Evolutionary conservation across 2,797 vertebrate genomes (phyloP).

Genomic region (Coccyzus lansbergi): DNA sequence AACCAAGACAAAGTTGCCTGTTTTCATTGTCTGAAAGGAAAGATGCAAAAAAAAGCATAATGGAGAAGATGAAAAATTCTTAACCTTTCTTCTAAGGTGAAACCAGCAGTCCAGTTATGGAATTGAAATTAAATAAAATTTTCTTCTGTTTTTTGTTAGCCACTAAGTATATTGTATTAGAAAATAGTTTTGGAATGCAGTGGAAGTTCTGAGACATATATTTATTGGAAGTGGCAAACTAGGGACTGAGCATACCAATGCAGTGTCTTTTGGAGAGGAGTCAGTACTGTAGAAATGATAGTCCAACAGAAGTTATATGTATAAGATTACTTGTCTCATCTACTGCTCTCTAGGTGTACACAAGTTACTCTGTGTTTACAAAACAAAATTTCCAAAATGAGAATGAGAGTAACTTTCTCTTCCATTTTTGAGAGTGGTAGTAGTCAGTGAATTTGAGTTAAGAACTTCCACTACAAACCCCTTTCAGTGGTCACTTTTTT

Average conservation of each 20-base stretch:
- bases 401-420: background rate
- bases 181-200: background rate
- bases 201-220: background rate
- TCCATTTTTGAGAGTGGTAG: background rate
- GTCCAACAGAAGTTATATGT: background rate
- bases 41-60: background rate
- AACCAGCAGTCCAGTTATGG: background rate
- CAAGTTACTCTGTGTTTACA: background rate
- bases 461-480: background rate
- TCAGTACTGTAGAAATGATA: background rate
- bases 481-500: background rate
- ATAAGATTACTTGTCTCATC: background rate
- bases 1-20: background rate
- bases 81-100: background rate
- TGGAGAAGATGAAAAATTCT: background rate
- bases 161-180: background rate
- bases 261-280: background rate
- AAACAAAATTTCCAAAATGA: background rate
- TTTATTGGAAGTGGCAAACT: background rate
- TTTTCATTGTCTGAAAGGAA: background rate
- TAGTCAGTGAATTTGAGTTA: background rate
- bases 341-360: background rate
- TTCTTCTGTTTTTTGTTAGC: background rate
- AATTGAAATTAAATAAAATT: background rate
- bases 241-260: background rate